Conservation (phyloP, 2,113 vertebrate genomes). For the Coryphaenoides rupestris region DNA sequence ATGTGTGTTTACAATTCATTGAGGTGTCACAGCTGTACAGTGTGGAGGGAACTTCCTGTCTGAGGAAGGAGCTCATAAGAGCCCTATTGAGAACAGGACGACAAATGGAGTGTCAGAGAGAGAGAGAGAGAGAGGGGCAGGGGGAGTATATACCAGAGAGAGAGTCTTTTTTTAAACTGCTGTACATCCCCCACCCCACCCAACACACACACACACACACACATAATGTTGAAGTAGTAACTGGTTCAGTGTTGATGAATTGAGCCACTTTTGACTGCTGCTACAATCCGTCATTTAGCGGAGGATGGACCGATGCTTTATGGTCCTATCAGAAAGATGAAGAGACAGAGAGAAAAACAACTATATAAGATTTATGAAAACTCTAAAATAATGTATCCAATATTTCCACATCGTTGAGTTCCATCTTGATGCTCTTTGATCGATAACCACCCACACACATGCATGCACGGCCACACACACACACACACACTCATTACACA, state of each 20-base stretch:
- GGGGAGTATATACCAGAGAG: constrained; percentile 26
- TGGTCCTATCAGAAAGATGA: constrained; percentile 32
- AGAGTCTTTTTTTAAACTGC: constrained; percentile 12
- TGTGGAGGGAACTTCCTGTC: not conserved
- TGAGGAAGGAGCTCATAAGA: not conserved
- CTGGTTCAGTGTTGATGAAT: constrained; percentile 54
- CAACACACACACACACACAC: constrained; percentile 3
- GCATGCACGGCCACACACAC: constrained; percentile 2
- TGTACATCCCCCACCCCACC: constrained; percentile 20
- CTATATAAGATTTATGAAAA: constrained; percentile 51
- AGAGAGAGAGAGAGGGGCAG: not conserved
- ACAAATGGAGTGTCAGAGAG: not conserved
- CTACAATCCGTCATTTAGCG: constrained; percentile 69
- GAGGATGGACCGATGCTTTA: constrained; percentile 44
- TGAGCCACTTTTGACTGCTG: constrained; percentile 44
- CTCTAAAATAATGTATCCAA: constrained; percentile 44
- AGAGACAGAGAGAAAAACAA: constrained; percentile 16
- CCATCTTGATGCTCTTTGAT: constrained; percentile 25
- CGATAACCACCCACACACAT: constrained; percentile 5
- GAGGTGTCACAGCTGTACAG: not conserved
- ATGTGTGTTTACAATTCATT: too few species aligned
- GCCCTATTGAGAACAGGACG: not conserved
- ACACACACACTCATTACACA: not conserved
- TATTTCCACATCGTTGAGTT: constrained; percentile 64
- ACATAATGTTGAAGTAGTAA: constrained; percentile 15